These are phyloP conservation scores for Ceratina australensis DNA, from an alignment of 1,140 invertebrate species.

Conservation along the genomic window DNA sequence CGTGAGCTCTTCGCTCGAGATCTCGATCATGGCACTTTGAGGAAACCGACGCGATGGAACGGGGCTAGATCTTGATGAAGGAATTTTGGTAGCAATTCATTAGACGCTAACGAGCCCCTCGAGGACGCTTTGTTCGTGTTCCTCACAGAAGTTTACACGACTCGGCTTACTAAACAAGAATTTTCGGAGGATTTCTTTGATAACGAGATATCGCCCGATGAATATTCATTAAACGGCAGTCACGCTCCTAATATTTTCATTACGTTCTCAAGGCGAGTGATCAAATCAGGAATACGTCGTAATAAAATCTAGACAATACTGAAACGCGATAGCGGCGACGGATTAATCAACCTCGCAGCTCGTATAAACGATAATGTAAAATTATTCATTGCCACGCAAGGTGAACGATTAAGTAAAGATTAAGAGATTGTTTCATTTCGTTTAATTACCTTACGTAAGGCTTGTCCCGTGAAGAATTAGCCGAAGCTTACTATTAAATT, in stretches of 20 bases:
- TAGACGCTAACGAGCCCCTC: background rate
- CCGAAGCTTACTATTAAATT: background rate
- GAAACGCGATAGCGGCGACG: conserved; percentile 5
- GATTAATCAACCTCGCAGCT: background rate
- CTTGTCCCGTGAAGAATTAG: background rate
- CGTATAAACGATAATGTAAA: background rate
- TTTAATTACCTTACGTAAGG: conserved; percentile 1
- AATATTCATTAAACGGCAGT: conserved; percentile 29
- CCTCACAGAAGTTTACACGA: background rate
- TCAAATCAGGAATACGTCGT: conserved; percentile 14
- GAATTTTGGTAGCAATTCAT: conserved; percentile 5
- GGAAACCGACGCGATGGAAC: conserved; percentile 12
- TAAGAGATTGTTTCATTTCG: background rate
- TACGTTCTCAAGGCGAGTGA: background rate
- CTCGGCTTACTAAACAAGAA: background rate
- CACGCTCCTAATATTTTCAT: background rate
- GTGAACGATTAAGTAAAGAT: background rate
- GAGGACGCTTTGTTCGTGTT: background rate
- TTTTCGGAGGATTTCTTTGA: background rate
- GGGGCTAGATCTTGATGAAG: background rate
- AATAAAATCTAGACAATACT: conserved; percentile 7
- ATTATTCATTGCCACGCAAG: background rate
- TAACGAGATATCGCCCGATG: conserved; percentile 15
- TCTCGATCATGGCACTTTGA: background rate
- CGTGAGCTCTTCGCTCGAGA: background rate